Base-by-base conservation (phyloP, 2,888 invertebrate species). In the Drosophila kanekoi region DNA sequence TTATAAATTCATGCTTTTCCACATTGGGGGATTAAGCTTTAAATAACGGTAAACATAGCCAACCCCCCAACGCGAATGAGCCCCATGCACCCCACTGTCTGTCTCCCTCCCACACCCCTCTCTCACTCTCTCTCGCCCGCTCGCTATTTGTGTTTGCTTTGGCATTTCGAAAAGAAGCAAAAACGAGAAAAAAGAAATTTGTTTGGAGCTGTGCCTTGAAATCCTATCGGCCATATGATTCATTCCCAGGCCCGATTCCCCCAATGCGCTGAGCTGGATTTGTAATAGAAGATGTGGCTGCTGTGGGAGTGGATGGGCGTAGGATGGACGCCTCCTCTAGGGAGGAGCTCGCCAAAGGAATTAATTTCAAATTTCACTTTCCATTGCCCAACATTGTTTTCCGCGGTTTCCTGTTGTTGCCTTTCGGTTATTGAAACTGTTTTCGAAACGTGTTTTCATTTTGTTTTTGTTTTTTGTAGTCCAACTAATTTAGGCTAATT, bases 1-100 rank as follows among this genome's bases (percentile, higher is more conserved):
- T 85, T 85, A 85, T 86, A 85, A 85, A 88, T 85, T 85, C 89
- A 85, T 85, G 87, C 87, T 80, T 80, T 88, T 73, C 76, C 68
- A 86, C 81, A 73, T 75, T 76, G 89, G 83, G 88, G 73, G 72
- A 88, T 84, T 84, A 84, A 86, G 89, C 89, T 83, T 84, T 80
- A 84, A 84, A 88, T 84, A 84, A 80, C 84, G 76, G 83, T 86
- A 88, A 86, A 88, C 80, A 88, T 54, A 51, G 64, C 45, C 23
- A 20, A 8, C 28, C 38, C 47, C 11, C 10, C 38, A 33, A 20
- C 14, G 23, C 23, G 38, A 38, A 52, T 38, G 16, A 3, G 28
- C 28, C 28, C 3, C 28, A 28, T 8, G 8, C 28, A 28, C 8
- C 8, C 28, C 28, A 8, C 8, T 1, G 1, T 28, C 28, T 28